Percentiles rank a stretch among this genome's conserved stretches.
Conservation (phyloP, 2,113 vertebrate genomes). For the Ameiurus melas region DNA sequence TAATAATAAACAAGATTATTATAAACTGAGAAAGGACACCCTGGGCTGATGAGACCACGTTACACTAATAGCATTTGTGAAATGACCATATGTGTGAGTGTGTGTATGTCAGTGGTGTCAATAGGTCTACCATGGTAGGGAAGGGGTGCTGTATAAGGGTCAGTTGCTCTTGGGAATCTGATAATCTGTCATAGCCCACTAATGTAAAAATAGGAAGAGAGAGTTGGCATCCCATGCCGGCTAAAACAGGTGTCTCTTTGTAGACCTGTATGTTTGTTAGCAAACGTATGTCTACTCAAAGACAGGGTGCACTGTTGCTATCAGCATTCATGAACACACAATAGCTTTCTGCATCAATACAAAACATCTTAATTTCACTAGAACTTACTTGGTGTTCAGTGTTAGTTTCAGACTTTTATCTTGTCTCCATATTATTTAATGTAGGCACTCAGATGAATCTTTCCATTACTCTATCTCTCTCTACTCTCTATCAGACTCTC, state of each 20-base stretch:
- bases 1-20: conserved; percentile 52
- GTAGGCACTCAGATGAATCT: conserved; percentile 1
- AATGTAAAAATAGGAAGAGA: conserved; percentile 51
- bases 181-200: conserved; percentile 29
- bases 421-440: conserved; percentile 7
- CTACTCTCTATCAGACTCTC: neutral
- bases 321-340: conserved; percentile 10
- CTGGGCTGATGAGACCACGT: conserved; percentile 24
- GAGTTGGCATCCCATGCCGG: conserved; percentile 3
- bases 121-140: neutral
- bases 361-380: neutral
- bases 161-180: conserved; percentile 29
- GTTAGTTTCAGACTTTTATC: conserved; percentile 3
- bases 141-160: neutral
- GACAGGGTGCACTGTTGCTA: conserved; percentile 28
- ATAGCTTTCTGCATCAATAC: neutral
- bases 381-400: neutral
- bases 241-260: conserved; percentile 38
- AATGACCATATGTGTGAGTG: conserved; percentile 30
- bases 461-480: conserved; percentile 11
- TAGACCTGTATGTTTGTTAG: conserved; percentile 36
- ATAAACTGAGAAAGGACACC: conserved; percentile 37
- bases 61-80: conserved; percentile 46
- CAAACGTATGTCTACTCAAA: conserved; percentile 22
- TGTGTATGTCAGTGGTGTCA: conserved; percentile 20